phyloP scores from a whole-genome alignment of 1,140 invertebrate species.

The Eriosoma lanigerum region DNA sequence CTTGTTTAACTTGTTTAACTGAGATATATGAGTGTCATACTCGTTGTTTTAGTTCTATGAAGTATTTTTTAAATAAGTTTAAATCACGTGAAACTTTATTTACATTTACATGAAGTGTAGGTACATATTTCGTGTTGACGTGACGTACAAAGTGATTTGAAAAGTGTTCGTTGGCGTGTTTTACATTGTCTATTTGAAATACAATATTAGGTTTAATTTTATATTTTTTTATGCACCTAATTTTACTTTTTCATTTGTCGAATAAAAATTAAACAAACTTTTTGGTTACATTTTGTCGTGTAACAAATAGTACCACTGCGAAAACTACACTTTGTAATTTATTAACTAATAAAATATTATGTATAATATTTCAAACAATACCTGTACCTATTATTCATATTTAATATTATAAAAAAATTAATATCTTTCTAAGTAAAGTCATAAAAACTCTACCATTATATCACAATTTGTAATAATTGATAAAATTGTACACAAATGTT shows the following conservation, averaged over 20 bases:
- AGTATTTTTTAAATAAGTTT: not conserved
- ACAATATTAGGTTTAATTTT: not conserved
- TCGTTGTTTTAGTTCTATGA: no score
- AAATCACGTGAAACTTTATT: conserved; percentile 20
- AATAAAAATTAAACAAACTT: not conserved
- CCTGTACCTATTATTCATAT: no score
- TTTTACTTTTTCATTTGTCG: not conserved
- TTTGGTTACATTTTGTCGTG: not conserved
- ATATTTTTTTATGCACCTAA: not conserved
- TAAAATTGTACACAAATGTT: no score
- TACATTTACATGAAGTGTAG: not conserved
- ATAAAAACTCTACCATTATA: no score
- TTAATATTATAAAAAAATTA: no score
- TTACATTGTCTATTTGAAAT: conserved; percentile 12
- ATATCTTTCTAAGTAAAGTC: no score
- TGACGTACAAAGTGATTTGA: conserved; percentile 32
- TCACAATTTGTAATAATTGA: no score
- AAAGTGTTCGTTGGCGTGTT: conserved; percentile 36
- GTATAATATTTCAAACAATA: no score
- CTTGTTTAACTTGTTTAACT: no score
- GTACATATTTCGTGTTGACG: conserved; percentile 25
- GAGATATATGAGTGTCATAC: no score
- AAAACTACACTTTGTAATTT: not conserved
- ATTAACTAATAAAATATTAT: no score
- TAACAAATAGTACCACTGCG: not conserved